Evolutionary conservation across 2,888 invertebrate species (phyloP).

Genomic region (Apodemia mormo): DNA sequence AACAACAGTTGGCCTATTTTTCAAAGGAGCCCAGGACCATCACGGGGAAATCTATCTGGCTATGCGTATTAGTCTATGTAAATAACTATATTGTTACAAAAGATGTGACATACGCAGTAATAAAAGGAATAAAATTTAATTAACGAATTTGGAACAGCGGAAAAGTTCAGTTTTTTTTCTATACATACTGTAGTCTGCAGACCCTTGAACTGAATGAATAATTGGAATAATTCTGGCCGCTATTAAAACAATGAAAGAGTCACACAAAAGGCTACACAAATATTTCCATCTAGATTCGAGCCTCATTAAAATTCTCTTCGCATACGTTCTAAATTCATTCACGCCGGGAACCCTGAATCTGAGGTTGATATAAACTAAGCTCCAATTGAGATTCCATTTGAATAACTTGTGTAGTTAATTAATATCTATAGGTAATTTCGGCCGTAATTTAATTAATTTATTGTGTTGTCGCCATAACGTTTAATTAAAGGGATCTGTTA

Average conservation of each 20-base stretch:
- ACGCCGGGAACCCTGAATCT: background rate
- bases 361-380: slow-evolving; percentile 4
- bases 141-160: background rate
- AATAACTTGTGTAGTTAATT: slow-evolving; percentile 1
- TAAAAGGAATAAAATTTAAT: background rate
- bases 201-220: slow-evolving; percentile 1
- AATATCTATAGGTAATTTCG: background rate
- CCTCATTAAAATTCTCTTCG: slow-evolving; percentile 12
- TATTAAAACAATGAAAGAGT: background rate
- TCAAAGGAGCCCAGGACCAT: too few species aligned
- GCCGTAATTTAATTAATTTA: background rate
- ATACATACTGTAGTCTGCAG: background rate
- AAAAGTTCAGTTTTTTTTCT: background rate
- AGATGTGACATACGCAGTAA: too few species aligned
- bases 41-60: too few species aligned
- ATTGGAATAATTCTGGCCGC: slow-evolving; percentile 1
- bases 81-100: too few species aligned
- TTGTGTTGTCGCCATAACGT: background rate
- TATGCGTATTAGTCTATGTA: too few species aligned
- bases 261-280: slow-evolving; percentile 1
- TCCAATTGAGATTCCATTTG: slow-evolving; percentile 10
- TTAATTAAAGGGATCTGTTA: background rate
- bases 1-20: too few species aligned
- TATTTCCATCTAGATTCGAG: slow-evolving; percentile 1
- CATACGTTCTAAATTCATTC: slow-evolving; percentile 15